These are phyloP conservation scores for Silurus glanis DNA, from an alignment of 2,113 vertebrate species.

Conservation along the genomic window DNA sequence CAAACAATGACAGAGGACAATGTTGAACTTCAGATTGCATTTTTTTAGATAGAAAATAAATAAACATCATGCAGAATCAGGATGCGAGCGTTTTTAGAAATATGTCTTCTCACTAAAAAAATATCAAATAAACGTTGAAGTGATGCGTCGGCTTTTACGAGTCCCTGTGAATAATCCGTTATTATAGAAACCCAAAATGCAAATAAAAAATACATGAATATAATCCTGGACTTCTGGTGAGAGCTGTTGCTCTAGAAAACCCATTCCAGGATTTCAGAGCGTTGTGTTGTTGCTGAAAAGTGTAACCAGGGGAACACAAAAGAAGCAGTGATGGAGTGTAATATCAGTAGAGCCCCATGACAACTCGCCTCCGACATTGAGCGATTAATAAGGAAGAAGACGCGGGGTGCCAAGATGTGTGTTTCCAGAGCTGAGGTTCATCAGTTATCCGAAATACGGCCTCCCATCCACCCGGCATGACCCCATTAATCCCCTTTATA, in stretches of 20 bases:
- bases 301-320: conserved; percentile 23
- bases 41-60: no score
- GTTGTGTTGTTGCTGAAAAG: not conserved
- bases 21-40: no score
- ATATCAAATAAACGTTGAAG: not conserved
- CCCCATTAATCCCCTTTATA: not conserved
- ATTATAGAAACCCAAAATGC: not conserved
- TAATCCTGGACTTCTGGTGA: not conserved
- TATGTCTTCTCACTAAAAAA: not conserved
- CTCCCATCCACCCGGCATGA: not conserved
- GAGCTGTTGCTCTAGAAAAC: not conserved
- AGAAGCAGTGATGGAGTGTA: conserved; percentile 22
- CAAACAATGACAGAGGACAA: no score
- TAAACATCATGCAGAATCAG: no score
- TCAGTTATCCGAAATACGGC: conserved; percentile 23
- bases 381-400: conserved; percentile 51
- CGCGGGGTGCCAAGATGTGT: conserved; percentile 25
- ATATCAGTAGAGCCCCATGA: conserved; percentile 25
- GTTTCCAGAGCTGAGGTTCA: conserved; percentile 7
- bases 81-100: not conserved
- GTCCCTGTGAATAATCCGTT: not conserved
- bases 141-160: not conserved
- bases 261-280: not conserved
- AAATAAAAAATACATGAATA: not conserved
- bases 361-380: conserved; percentile 25